A percentile compares a stretch with the other conserved stretches of the same genome.
Evolutionary conservation across 2,888 invertebrate species (phyloP).

Genomic region (Ceramica pisi): DNA sequence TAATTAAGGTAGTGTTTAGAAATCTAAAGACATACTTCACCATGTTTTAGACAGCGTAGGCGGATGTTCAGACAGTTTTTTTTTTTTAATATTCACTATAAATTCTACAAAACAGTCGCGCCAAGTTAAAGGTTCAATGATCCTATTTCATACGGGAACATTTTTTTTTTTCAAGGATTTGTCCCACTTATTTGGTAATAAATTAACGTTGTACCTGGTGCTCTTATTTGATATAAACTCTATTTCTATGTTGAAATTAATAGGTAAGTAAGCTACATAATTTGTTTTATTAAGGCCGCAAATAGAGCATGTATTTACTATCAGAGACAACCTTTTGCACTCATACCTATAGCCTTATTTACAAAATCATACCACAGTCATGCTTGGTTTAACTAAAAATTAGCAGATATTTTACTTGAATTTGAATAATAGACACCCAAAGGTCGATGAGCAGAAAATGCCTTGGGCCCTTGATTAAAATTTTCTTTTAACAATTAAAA

Average conservation of each 20-base stretch:
- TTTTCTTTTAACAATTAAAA: too few species aligned
- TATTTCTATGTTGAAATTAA: conserved; percentile 7
- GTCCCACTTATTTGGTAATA: conserved; percentile 17
- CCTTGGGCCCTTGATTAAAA: too few species aligned
- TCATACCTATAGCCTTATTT: too few species aligned
- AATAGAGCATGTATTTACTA: not conserved
- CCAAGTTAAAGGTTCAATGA: not conserved
- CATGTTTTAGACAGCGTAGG: not conserved
- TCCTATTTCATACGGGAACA: not conserved
- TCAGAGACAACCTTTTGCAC: not conserved
- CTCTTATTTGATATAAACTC: conserved; percentile 9
- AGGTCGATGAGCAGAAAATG: too few species aligned
- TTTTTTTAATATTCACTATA: not conserved
- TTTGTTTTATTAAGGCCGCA: not conserved
- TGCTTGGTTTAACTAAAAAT: too few species aligned
- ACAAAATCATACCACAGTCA: too few species aligned
- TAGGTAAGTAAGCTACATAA: not conserved
- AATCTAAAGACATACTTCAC: not conserved
- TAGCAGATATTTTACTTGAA: too few species aligned
- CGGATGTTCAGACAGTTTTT: too few species aligned
- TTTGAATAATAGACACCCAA: too few species aligned
- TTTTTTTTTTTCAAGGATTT: conserved; percentile 1
- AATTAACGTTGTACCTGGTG: not conserved
- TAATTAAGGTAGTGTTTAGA: not conserved
- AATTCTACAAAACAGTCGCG: not conserved